Evolutionary conservation across 2,888 invertebrate species (phyloP), one percentile per base, ranked within the genome.

Genomic region (Saturnia pavonia): DNA sequence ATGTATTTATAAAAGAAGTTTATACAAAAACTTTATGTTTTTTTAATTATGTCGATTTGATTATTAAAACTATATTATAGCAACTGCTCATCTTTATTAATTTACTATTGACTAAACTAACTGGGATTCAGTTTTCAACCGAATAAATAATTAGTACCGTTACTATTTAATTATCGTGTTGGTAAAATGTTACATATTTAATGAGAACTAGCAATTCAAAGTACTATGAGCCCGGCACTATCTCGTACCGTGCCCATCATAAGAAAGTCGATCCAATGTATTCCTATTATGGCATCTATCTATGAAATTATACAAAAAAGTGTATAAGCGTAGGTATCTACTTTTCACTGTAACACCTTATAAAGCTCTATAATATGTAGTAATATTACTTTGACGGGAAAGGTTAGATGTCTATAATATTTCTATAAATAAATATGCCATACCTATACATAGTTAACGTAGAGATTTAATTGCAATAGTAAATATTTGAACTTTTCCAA

Each of bases 281-380:
- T 77, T 84, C 90, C 88, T 86, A 87, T 88, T 90, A 89, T 85
- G 88, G 87, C 80, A 75, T 81, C 82, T 80, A 84, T 87, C 85
- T 90, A 88, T 88, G 86, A 89, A 89, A 90, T 89, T 90, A 86
- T 90, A 84, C 86, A 91, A 91, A 91, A 43, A 91, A 90, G 80
- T 76, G 76, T 77, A 84, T 83, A 77, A 81, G 79, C 78, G 74
- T 74, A n/a, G n/a, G n/a, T n/a, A 82, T 81, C 85, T 74, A 82
- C 88, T 88, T 92, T 92, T 90, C 91, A 87, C 90, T 87, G 78
- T 74, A 85, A 83, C 79, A 73, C 92, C 92, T 84, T 92, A 85
- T 91, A 88, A 74, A 87, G 89, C 77, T 78, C 72, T 77, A 78
- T 80, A 81, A 83, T 84, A 82, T 82, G 83, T 86, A 83, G 85